Percentiles rank a stretch among this genome's conserved stretches.
phyloP scores from a whole-genome alignment of 1,140 invertebrate genomes.

The Drosophila equinoxialis region DNA sequence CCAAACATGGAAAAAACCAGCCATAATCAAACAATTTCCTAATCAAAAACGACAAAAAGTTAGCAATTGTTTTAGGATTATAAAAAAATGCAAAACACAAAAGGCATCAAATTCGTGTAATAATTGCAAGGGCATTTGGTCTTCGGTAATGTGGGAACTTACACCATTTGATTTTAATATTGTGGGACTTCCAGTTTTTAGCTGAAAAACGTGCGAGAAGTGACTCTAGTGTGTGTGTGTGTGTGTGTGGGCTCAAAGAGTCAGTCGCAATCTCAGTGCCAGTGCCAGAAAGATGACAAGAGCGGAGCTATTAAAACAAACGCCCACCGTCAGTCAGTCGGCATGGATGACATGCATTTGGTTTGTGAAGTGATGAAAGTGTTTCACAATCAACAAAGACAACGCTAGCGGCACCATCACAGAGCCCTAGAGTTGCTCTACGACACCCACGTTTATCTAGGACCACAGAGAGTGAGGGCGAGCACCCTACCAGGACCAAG shows the following conservation, averaged over 20 bases:
- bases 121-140: background rate
- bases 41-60: background rate
- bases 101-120: no score
- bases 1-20: no score
- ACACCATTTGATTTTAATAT: constrained; percentile 6
- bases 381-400: constrained; percentile 76
- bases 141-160: background rate
- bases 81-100: no score
- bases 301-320: constrained; percentile 73
- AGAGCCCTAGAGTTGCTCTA: constrained; percentile 21
- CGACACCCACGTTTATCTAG: constrained; percentile 62
- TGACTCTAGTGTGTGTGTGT: constrained; percentile 29
- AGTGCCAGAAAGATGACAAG: constrained; percentile 48
- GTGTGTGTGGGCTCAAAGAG: constrained; percentile 66
- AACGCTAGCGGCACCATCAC: constrained; percentile 67
- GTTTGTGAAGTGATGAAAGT: constrained; percentile 72
- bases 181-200: constrained; percentile 11
- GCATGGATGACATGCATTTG: constrained; percentile 67
- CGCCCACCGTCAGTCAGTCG: constrained; percentile 62
- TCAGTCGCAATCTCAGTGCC: constrained; percentile 36
- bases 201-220: constrained; percentile 39
- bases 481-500: constrained; percentile 1
- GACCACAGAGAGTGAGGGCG: constrained; percentile 27
- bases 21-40: no score
- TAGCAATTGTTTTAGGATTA: no score